Base-by-base conservation (phyloP, 2,797 vertebrate species). In the Pagetopsis macropterus region DNA sequence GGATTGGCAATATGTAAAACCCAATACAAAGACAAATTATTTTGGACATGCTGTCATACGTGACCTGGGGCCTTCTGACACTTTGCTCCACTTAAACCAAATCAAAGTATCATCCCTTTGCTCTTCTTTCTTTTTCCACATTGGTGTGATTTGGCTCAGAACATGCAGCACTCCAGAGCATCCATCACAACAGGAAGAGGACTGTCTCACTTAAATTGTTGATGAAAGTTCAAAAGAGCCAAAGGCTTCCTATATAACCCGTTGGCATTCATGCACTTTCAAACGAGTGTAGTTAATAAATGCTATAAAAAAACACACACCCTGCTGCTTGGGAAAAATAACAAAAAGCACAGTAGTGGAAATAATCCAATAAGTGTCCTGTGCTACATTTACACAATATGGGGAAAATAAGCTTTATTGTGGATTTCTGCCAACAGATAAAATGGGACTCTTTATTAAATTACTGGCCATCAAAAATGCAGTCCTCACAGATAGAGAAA, bases 161-260 rank as follows among this genome's bases (percentile, higher is more conserved):
- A 65, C 2, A 46, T 1, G 21, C 0, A 41, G 10, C 17, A 54
- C 11, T 16, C 14, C 62, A 12, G 17, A 52, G 10, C 7, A 48
- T 70, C 57, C 19, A 57, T 45, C 6, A 16, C 48, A 65, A 65
- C 23, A 72, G 33, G 46, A 54, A 70, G 51, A 44, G 8, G n/a
- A n/a, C 56, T 33, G 65, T 5, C 59, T 65, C 60, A 16, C 14
- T 65, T 33, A 37, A 27, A 72, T 58, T 65, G 54, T 67, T 70
- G 0, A 1, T 40, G 17, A 33, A 68, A n/a, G 43, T 63, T 37
- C 37, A 43, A 63, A 72, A 41, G 43, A 67, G 60, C 52, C 61
- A 64, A 76, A 80, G 65, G 49, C 68, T 37, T 78, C 62, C 12
- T 58, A 43, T 58, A 43, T n/a, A 81, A 56, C 62, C 69, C 46